A percentile compares a stretch with the other conserved stretches of the same genome.
Evolutionary conservation across 1,140 invertebrate genomes (phyloP).

Genomic region (Temnothorax nylanderi): DNA sequence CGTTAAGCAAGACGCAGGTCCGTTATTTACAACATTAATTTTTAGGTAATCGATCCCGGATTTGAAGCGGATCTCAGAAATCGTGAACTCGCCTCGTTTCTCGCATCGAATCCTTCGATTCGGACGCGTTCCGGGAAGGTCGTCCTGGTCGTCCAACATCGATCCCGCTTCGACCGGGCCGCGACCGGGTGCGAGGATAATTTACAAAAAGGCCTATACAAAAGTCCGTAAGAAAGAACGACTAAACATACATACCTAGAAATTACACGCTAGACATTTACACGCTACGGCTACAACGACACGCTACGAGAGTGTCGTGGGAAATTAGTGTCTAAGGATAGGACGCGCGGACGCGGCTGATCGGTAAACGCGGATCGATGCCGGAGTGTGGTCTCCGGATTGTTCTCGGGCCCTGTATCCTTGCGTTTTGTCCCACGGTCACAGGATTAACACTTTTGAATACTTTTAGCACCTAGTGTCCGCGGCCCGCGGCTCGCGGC

Average conservation of each 20-base stretch:
- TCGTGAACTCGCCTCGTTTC: not conserved
- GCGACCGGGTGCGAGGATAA: slow-evolving; percentile 2
- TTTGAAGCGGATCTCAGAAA: not conserved
- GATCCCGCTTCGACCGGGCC: slow-evolving; percentile 17
- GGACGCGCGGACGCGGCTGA: slow-evolving; percentile 1
- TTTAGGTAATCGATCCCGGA: not conserved
- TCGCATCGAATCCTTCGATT: not conserved
- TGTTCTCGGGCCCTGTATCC: slow-evolving; percentile 55
- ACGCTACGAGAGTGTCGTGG: slow-evolving; percentile 42
- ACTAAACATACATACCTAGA: slow-evolving; percentile 55
- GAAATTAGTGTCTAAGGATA: slow-evolving; percentile 60
- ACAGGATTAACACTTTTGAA: slow-evolving; percentile 76
- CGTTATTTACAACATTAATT: not conserved
- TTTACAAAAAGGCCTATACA: slow-evolving; percentile 71
- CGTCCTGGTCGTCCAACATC: not conserved
- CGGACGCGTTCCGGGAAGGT: not conserved
- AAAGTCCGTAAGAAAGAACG: slow-evolving; percentile 70
- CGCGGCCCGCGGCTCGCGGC: slow-evolving; percentile 74
- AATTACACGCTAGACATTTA: slow-evolving; percentile 67
- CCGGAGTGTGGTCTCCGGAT: slow-evolving; percentile 59
- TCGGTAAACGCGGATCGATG: slow-evolving; percentile 7
- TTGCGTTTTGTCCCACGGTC: slow-evolving; percentile 70
- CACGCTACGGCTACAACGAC: slow-evolving; percentile 47
- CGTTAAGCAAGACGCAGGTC: not conserved
- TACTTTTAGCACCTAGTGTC: slow-evolving; percentile 82